phyloP scores from a whole-genome alignment of 2,797 vertebrate genomes.

The Sitta carolinensis region DNA sequence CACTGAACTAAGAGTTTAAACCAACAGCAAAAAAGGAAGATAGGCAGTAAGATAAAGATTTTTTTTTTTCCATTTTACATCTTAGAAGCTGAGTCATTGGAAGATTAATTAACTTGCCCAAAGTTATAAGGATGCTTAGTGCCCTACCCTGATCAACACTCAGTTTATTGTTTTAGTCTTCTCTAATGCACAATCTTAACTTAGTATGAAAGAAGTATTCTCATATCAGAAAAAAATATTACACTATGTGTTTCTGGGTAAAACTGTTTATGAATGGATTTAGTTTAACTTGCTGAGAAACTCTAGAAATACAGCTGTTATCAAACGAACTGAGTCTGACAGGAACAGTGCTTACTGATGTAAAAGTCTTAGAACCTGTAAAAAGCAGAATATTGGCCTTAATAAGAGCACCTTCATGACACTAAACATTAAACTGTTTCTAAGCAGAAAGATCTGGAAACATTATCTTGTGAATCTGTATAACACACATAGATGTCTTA shows the following conservation, averaged over 20 bases:
- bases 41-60: background rate
- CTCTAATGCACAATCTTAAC: background rate
- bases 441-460: background rate
- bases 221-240: background rate
- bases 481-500: background rate
- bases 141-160: background rate
- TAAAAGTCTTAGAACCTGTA: background rate
- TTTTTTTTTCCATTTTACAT: background rate
- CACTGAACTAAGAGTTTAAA: slow-evolving; percentile 13
- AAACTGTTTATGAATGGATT: background rate
- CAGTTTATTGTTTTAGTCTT: background rate
- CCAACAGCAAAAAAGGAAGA: background rate
- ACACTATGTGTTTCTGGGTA: background rate
- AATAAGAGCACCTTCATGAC: background rate
- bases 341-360: background rate
- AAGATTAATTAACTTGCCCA: background rate
- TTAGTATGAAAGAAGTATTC: background rate
- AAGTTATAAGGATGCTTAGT: background rate
- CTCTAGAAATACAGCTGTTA: background rate
- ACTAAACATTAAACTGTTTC: background rate
- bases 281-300: background rate
- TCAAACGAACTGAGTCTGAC: background rate
- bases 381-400: background rate
- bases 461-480: background rate
- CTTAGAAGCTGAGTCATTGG: slow-evolving; percentile 31